Percentiles rank a stretch among this genome's conserved stretches.
Conservation (phyloP, 2,797 vertebrate species). For the Siniperca scherzeri region DNA sequence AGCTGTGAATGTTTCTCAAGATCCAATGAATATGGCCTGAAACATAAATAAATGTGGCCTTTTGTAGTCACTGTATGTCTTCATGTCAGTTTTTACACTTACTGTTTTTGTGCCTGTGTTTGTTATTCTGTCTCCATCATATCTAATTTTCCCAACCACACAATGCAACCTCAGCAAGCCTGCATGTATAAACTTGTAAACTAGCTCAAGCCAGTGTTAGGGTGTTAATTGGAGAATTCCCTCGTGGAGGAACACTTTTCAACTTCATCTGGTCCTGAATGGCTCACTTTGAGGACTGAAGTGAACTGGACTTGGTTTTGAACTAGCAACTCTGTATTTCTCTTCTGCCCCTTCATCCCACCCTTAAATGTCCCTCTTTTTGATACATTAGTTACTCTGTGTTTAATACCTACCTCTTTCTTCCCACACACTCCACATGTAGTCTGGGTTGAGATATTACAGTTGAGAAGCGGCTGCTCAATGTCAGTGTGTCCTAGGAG, state of each 20-base stretch:
- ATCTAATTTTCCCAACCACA: not conserved
- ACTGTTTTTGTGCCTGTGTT: conserved; percentile 8
- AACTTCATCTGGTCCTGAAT: conserved; percentile 27
- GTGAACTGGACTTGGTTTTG: not conserved
- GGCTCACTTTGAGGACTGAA: conserved; percentile 5
- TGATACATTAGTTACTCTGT: not conserved
- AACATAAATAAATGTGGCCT: not conserved
- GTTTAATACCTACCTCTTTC: conserved; percentile 15
- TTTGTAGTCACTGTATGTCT: not conserved
- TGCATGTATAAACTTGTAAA: conserved; percentile 59
- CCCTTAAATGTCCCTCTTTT: conserved; percentile 8
- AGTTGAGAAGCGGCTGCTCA: conserved; percentile 70
- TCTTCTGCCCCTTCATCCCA: conserved; percentile 7
- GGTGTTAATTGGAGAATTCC: conserved; percentile 76
- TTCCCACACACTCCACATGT: conserved; percentile 6
- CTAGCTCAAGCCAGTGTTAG: conserved; percentile 12
- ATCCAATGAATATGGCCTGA: not conserved
- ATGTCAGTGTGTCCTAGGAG: conserved; percentile 61
- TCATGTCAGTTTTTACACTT: not conserved
- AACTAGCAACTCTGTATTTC: not conserved
- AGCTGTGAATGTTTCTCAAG: not conserved
- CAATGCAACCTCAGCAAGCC: conserved; percentile 24
- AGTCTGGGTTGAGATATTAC: conserved; percentile 62
- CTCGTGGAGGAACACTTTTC: conserved; percentile 52
- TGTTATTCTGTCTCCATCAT: conserved; percentile 13